These are phyloP conservation scores for Crypturellus undulatus DNA, from an alignment of 2,113 vertebrate genomes.

Conservation along the genomic window DNA sequence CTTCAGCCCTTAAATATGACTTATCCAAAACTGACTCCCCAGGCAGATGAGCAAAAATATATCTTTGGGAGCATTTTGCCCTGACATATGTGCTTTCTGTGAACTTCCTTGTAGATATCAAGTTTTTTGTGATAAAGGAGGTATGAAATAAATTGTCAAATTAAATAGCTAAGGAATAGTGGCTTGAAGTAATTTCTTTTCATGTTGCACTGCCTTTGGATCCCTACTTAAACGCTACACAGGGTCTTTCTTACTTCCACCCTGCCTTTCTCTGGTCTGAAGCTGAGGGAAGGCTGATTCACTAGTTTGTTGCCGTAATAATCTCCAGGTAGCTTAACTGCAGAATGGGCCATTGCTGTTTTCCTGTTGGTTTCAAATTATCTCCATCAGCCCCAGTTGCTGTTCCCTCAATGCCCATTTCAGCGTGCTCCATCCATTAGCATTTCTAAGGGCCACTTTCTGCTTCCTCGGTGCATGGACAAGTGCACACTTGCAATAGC, in stretches of 20 bases:
- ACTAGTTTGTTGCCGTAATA: constrained; percentile 1
- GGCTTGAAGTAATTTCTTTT: constrained; percentile 39
- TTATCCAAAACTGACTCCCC: neutral
- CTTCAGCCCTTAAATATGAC: neutral
- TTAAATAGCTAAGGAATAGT: neutral
- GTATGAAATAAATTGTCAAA: constrained; percentile 46
- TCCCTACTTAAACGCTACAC: neutral
- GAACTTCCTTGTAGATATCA: neutral
- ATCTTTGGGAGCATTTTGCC: neutral
- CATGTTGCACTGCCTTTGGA: neutral
- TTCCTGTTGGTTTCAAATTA: constrained; percentile 1
- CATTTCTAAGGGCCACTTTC: neutral
- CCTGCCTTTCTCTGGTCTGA: neutral
- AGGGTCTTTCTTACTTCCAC: neutral
- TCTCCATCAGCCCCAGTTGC: neutral
- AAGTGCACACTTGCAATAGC: neutral
- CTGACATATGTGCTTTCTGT: neutral
- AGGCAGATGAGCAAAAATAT: neutral
- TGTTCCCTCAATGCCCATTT: neutral
- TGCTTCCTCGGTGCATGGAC: neutral
- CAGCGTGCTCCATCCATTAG: neutral
- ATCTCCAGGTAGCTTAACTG: neutral
- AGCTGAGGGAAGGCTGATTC: constrained; percentile 16
- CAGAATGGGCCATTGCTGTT: neutral
- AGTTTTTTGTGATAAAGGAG: constrained; percentile 29